Evolutionary conservation across 2,113 vertebrate genomes (phyloP), one percentile per base, ranked within the genome.

Genomic region (Carassius auratus): DNA sequence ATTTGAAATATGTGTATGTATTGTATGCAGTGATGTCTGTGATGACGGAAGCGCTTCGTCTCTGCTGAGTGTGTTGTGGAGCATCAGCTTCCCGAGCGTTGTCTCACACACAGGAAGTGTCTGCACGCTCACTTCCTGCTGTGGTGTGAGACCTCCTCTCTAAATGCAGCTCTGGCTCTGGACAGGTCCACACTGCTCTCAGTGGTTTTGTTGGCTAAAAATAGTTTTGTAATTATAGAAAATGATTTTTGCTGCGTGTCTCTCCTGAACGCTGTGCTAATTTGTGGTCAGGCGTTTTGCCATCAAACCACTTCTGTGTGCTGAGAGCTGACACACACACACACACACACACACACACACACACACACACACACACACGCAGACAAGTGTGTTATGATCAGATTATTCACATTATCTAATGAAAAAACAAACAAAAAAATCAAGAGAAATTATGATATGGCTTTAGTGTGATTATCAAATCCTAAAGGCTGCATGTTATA

Each of bases 181-280:
- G 36, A 42, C 12, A 0, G 66, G 8, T 17, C 13, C 15, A 36
- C 3, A 33, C 8, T 36, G 4, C 21, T 3, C n/a, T 75, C 45
- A 15, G 74, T 17, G 71, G 77, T 83, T 81, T 79, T 64, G 33
- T 19, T 55, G 74, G 83, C 68, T 87, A 85, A 83, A 85, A 87
- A 87, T 87, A 87, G 86, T 85, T 81, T 26, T 79, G 74, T 89
- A 89, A 89, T 89, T 87, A 83, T 86, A 75, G 81, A 81, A 89
- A 77, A 85, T 85, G 10, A 85, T 85, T 82, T 85, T 62, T 84
- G 59, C 75, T 21, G 57, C 21, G 15, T 80, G 57, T 87, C 64
- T 79, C 30, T 66, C 55, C 55, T 73, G 48, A 79, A 79, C 21
- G 48, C 36, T 84, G 82, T 74, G 88, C 77, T 89, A 83, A 85